These are phyloP conservation scores for Parauchenoglanis ngamensis DNA, from an alignment of 2,797 vertebrate genomes.

Conservation along the genomic window DNA sequence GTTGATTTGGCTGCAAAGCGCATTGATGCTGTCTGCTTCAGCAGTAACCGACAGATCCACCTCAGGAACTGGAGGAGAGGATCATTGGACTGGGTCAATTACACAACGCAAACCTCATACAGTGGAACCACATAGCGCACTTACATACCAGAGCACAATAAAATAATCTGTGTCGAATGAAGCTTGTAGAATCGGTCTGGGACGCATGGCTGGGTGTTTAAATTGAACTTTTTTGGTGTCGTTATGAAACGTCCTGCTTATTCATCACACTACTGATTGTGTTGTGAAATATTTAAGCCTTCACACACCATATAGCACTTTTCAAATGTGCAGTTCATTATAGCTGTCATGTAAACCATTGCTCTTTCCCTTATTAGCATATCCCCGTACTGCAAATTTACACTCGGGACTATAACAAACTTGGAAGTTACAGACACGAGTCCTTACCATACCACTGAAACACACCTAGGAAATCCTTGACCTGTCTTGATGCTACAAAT, in stretches of 20 bases:
- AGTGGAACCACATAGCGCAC: neutral
- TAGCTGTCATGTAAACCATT: neutral
- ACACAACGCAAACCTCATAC: slow-evolving; percentile 12
- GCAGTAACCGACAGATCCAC: slow-evolving; percentile 72
- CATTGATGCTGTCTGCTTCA: slow-evolving; percentile 82
- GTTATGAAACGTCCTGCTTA: neutral
- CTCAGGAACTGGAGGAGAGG: slow-evolving; percentile 64
- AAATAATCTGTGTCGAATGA: neutral
- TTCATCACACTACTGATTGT: neutral
- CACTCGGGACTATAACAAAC: neutral
- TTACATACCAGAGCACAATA: neutral
- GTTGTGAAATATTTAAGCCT: neutral
- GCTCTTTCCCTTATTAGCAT: neutral
- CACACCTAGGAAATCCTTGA: slow-evolving; percentile 15
- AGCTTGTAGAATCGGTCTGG: slow-evolving; percentile 14
- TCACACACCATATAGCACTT: neutral
- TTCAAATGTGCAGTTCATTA: neutral
- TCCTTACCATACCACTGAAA: neutral
- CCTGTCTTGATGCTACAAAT: slow-evolving; percentile 52
- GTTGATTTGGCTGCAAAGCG: slow-evolving; percentile 87
- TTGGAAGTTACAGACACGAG: neutral
- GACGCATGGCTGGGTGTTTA: neutral
- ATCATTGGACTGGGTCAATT: slow-evolving; percentile 31
- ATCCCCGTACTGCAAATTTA: neutral
- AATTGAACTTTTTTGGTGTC: neutral